Base-by-base conservation (phyloP, 2,113 vertebrate species). In the Dipodomys spectabilis region DNA sequence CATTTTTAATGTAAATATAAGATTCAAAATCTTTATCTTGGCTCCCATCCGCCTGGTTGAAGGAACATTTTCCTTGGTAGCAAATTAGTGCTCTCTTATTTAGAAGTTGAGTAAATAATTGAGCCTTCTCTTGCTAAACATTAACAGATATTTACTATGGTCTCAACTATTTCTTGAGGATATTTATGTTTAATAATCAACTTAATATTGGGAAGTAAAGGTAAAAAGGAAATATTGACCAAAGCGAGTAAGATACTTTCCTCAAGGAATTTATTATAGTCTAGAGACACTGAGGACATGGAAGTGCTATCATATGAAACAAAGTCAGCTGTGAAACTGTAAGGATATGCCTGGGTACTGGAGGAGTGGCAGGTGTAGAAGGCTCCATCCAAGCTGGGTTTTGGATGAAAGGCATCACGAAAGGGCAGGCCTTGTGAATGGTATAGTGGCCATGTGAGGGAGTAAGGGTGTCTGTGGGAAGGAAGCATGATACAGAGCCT, bases 361-460 rank as follows among this genome's bases (percentile, higher is more conserved):
- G 4, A 68, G 23, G 35, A 12, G 30, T 32, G 49, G 44, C 22
- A 65, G 67, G 45, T 6, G 1, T 0, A 18, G 39, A 39, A 23
- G 44, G 1, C 12, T 35, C 13, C 0, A 0, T 27, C 4, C 28
- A 25, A 83, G 45, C 57, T 84, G 10, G 16, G 16, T 92, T 20
- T 62, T 62, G 60, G 53, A 30, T n/a, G 25, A 0, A 16, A 12
- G 45, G 13, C 0, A 1, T 75, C 22, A 11, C 1, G 20, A 20
- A 13, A 0, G 4, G 30, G 22, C 18, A 57, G 53, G 65, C 5
- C n/a, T 4, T 1, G 15, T 32, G 65, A 4, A 2, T 2, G 22
- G 4, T 0, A 3, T 7, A 44, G 7, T 68, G 81, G 3, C 13
- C 20, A 0, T 8, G 0, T 2, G 2, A 45, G 39, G 2, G 2